phyloP scores from a whole-genome alignment of 2,888 invertebrate genomes.

The Drosophila prostipennis region DNA sequence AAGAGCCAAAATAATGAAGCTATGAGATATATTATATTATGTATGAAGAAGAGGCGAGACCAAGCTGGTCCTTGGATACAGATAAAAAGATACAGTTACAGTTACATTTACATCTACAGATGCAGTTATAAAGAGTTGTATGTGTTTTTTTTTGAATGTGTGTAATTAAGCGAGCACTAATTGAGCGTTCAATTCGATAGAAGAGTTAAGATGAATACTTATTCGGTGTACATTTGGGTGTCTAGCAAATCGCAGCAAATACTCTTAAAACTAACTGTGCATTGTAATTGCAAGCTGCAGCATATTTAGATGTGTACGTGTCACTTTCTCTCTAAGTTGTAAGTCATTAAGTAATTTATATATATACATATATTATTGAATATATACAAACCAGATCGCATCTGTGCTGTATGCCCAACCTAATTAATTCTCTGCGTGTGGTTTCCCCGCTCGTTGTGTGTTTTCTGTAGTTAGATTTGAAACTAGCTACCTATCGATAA shows the following conservation, averaged over 20 bases:
- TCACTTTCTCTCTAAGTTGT: constrained; percentile 26
- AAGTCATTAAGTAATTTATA: constrained; percentile 9
- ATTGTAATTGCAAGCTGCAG: constrained; percentile 44
- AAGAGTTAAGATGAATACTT: constrained; percentile 4
- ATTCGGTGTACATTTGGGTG: constrained; percentile 48
- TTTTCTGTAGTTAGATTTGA: constrained; percentile 56
- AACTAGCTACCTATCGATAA: constrained; percentile 37
- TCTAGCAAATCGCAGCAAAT: constrained; percentile 47
- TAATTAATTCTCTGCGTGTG: constrained; percentile 33
- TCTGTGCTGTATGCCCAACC: constrained; percentile 10
- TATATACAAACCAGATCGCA: constrained; percentile 5
- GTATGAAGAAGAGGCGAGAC: constrained; percentile 1
- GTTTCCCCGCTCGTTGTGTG: constrained; percentile 36
- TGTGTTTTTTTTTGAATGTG: constrained; percentile 26
- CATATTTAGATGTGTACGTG: constrained; percentile 15
- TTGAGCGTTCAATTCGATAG: constrained; percentile 4
- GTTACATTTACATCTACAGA: background rate
- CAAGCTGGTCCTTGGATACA: constrained; percentile 38
- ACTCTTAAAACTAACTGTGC: constrained; percentile 34
- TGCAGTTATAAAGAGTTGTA: constrained; percentile 9
- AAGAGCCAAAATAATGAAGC: background rate
- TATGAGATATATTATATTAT: background rate
- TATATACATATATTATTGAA: background rate
- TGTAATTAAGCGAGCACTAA: constrained; percentile 7
- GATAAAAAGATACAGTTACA: background rate